Evolutionary conservation across 2,888 invertebrate genomes (phyloP).

Genomic region (Ecliptopera silaceata): DNA sequence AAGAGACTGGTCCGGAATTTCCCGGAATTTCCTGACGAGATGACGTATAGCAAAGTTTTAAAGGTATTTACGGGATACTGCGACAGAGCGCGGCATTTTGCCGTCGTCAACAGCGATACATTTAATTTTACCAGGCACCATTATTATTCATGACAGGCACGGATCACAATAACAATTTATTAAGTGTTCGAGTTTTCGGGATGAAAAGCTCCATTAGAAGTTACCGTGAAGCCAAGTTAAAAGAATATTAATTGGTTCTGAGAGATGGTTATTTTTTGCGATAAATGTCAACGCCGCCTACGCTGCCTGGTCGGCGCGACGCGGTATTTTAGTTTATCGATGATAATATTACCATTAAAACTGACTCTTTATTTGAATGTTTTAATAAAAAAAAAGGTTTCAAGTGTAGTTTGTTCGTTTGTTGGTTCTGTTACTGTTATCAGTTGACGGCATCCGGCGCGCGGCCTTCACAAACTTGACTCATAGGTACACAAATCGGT

Average conservation of each 20-base stretch:
- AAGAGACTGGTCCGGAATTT: conserved; percentile 19
- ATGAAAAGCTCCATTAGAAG: conserved; percentile 14
- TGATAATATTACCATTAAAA: conserved; percentile 28
- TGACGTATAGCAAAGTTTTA: conserved; percentile 21
- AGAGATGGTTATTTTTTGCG: conserved; percentile 22
- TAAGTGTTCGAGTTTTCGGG: conserved; percentile 21
- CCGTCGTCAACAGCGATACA: conserved; percentile 18
- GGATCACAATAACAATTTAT: conserved; percentile 28
- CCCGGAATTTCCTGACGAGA: conserved; percentile 19
- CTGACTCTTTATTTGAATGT: conserved; percentile 5
- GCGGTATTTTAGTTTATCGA: conserved; percentile 32
- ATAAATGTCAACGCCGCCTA: conserved; percentile 29
- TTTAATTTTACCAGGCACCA: conserved; percentile 24
- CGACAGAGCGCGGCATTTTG: conserved; percentile 7
- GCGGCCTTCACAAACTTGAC: conserved; percentile 62
- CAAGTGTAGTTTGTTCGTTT: conserved; percentile 29
- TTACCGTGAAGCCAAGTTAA: conserved; percentile 13
- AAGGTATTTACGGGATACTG: conserved; percentile 17
- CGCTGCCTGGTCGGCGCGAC: conserved; percentile 25
- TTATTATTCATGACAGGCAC: conserved; percentile 29
- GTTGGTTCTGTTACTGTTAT: conserved; percentile 49
- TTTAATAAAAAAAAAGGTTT: conserved; percentile 9
- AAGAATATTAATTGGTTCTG: conserved; percentile 17
- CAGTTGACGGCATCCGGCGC: conserved; percentile 61
- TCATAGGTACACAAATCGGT: conserved; percentile 50